phyloP scores from a whole-genome alignment of 2,888 invertebrate genomes.

The Hirtodrosophila alboralis region DNA sequence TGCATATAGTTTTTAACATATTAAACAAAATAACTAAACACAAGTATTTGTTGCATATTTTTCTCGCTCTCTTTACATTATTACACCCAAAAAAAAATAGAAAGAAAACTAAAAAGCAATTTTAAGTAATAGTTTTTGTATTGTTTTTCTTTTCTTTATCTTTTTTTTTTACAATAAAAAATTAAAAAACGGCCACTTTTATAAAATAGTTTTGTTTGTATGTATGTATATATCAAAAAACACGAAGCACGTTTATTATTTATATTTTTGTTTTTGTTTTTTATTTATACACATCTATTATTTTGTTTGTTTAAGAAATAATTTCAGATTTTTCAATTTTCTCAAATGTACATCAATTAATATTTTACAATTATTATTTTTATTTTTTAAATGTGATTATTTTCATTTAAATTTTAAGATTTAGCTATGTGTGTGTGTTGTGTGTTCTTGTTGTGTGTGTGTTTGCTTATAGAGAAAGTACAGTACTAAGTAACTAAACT shows the following conservation, averaged over 20 bases:
- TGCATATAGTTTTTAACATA: conserved; percentile 67
- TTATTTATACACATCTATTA: conserved; percentile 56
- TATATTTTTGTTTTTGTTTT: too few relatives aligned
- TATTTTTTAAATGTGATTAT: conserved; percentile 70
- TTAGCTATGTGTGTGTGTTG: conserved; percentile 69
- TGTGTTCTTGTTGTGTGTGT: conserved; percentile 40
- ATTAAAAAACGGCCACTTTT: conserved; percentile 52
- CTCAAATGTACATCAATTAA: conserved; percentile 72
- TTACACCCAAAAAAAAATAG: conserved; percentile 53
- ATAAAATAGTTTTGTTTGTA: conserved; percentile 51
- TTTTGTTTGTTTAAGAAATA: conserved; percentile 61
- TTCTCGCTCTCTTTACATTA: conserved; percentile 19
- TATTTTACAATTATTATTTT: conserved; percentile 74
- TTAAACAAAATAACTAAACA: conserved; percentile 67
- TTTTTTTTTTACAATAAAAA: conserved; percentile 58
- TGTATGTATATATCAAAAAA: conserved; percentile 66
- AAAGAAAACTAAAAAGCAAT: conserved; percentile 43
- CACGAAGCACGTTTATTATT: conserved; percentile 54
- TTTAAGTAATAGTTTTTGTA: conserved; percentile 49
- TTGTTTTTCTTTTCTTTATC: conserved; percentile 18
- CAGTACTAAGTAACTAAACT: conserved; percentile 80
- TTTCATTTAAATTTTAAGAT: conserved; percentile 62
- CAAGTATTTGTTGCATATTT: conserved; percentile 36
- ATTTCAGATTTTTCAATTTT: conserved; percentile 49
- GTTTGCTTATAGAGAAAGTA: conserved; percentile 69